Evolutionary conservation across 2,888 invertebrate genomes (phyloP).

Genomic region (Drosophila basisetae): DNA sequence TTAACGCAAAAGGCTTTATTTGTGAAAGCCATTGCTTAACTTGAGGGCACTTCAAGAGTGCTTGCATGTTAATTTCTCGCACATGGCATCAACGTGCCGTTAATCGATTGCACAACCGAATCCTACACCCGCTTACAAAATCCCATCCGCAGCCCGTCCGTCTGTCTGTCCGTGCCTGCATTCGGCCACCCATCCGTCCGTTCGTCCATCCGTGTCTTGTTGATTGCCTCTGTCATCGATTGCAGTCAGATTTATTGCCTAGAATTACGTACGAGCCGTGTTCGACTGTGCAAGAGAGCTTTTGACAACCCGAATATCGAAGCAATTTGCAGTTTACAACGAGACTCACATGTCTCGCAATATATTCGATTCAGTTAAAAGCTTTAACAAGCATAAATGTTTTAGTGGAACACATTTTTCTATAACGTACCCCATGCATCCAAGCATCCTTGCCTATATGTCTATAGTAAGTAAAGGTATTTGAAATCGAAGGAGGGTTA

Average conservation of each 20-base stretch:
- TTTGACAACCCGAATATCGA: constrained; percentile 19
- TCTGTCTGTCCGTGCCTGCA: background rate
- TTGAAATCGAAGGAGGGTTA: background rate
- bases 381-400: background rate
- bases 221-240: constrained; percentile 36
- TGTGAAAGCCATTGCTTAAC: constrained; percentile 17
- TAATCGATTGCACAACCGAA: constrained; percentile 58
- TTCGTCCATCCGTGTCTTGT: constrained; percentile 1
- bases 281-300: constrained; percentile 23
- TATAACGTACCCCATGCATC: background rate
- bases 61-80: constrained; percentile 35
- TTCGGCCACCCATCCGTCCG: background rate
- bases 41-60: background rate
- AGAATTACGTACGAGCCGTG: constrained; percentile 18
- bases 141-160: background rate
- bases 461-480: background rate
- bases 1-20: background rate
- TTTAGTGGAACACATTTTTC: background rate
- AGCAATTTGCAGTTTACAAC: constrained; percentile 1
- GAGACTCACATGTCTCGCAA: background rate
- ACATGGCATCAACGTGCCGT: constrained; percentile 16
- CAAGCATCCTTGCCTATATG: background rate
- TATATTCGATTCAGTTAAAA: constrained; percentile 4
- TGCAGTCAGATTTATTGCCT: constrained; percentile 41
- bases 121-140: background rate